Evolutionary conservation across 1,140 invertebrate genomes (phyloP), one percentile per base, ranked within the genome.

Genomic region (Temnothorax curvispinosus): DNA sequence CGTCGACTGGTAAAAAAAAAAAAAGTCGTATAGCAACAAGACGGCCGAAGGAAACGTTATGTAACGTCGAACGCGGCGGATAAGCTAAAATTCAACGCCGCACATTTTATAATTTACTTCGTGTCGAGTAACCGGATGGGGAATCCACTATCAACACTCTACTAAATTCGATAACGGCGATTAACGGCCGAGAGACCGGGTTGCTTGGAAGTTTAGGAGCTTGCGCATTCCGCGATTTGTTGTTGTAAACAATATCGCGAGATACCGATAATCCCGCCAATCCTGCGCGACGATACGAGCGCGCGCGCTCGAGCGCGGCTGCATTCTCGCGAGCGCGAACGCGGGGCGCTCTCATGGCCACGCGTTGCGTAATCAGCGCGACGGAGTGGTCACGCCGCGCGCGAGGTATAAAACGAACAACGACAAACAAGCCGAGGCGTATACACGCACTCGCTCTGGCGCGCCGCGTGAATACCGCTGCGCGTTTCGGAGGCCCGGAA

Each of bases 291-390:
- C 35, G 65, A 38, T 65, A 65, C 0, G 38, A 18, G 15, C 62
- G 64, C 9, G 52, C 74, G 11, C 44, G 87, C 60, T 71, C 76
- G 27, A 81, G 80, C 90, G 86, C 89, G 86, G 75, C 82, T 81
- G 47, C 77, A 86, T 76, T 72, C 56, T 71, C 72, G 82, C 78
- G 74, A 62, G 75, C 76, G 74, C 91, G 86, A 89, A 35, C 92
- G 71, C 47, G 62, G 47, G 27, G 8, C 92, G 91, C 93, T 93
- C 94, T 94, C 94, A 95, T 94, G 94, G 93, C 93, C 94, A 95
- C 92, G 92, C 93, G 93, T 95, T 95, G 94, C 94, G 94, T 95
- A 95, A 95, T 94, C 93, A 91, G 87, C 92, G 77, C 92, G 92
- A 87, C 92, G 87, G 82, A 93, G 91, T 89, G 92, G 91, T 89